Evolutionary conservation across 2,888 invertebrate genomes (phyloP).

Genomic region (Drosophila kambysellisi): DNA sequence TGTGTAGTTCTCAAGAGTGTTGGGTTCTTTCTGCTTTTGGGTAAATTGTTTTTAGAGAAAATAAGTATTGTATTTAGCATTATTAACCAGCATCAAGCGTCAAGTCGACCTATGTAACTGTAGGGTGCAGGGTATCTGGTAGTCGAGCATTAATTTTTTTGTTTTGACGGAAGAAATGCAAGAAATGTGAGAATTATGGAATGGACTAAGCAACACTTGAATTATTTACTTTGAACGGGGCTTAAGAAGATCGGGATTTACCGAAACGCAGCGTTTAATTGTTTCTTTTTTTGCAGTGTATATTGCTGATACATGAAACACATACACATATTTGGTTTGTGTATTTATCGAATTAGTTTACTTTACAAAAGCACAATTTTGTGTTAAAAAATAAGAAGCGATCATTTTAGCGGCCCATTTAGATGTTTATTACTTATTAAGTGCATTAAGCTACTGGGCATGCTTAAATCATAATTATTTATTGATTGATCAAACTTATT

Average conservation of each 20-base stretch:
- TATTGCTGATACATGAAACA: too few species aligned
- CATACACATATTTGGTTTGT: background rate
- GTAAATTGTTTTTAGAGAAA: background rate
- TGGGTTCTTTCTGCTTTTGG: background rate
- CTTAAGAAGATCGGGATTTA: background rate
- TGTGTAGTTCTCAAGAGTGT: background rate
- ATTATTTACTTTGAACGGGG: background rate
- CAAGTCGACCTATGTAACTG: background rate
- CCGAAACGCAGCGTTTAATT: background rate
- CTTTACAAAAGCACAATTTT: too few species aligned
- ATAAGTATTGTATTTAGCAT: background rate
- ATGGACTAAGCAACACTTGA: background rate
- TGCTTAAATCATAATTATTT: background rate
- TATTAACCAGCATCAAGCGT: background rate
- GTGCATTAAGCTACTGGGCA: background rate
- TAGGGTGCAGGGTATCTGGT: background rate
- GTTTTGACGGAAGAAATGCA: background rate
- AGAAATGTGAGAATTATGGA: background rate
- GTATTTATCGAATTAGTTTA: background rate
- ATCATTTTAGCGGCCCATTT: too few species aligned
- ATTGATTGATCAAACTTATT: background rate
- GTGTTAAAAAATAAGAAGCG: too few species aligned
- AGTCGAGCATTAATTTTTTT: background rate
- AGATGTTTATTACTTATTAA: background rate
- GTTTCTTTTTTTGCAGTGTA: background rate